Percentiles rank a stretch among this genome's conserved stretches.
These are phyloP conservation scores for Mylabris phalerata DNA, from an alignment of 1,140 invertebrate genomes.

Conservation along the genomic window DNA sequence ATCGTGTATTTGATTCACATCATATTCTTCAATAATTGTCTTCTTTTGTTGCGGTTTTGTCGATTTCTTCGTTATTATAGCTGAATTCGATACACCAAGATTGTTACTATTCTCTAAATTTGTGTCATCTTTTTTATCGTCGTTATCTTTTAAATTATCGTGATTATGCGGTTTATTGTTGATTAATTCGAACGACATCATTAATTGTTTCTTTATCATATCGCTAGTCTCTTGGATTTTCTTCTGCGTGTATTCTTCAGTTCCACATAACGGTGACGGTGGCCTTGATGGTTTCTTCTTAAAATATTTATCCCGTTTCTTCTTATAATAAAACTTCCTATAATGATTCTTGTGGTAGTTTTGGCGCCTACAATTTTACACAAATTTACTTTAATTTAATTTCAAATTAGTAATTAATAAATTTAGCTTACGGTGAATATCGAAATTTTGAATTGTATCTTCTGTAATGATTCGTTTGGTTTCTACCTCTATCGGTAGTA, in stretches of 20 bases:
- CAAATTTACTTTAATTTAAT: no score
- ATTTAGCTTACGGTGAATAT: no score
- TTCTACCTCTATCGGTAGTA: no score
- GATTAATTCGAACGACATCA: constrained; percentile 21
- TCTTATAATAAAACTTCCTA: background rate
- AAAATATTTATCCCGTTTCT: background rate
- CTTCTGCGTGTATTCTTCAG: constrained; percentile 30
- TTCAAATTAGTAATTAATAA: no score
- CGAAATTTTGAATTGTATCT: no score
- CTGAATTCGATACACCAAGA: background rate
- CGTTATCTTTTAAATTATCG: background rate
- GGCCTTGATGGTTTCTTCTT: constrained; percentile 11
- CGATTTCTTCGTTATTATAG: background rate
- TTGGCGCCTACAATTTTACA: no score
- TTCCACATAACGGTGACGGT: constrained; percentile 28
- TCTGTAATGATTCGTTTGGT: no score
- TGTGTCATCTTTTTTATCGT: background rate
- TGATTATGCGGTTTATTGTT: background rate
- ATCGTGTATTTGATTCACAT: constrained; percentile 28
- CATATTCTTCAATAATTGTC: constrained; percentile 11
- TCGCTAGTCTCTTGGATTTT: constrained; percentile 34
- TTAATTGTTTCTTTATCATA: constrained; percentile 32
- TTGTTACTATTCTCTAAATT: constrained; percentile 4
- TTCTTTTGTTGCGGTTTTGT: constrained; percentile 7
- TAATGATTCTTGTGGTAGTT: no score